Percentiles rank a stretch among this genome's conserved stretches.
These are phyloP conservation scores for Ophiodon elongatus DNA, from an alignment of 2,113 vertebrate species.

Conservation along the genomic window DNA sequence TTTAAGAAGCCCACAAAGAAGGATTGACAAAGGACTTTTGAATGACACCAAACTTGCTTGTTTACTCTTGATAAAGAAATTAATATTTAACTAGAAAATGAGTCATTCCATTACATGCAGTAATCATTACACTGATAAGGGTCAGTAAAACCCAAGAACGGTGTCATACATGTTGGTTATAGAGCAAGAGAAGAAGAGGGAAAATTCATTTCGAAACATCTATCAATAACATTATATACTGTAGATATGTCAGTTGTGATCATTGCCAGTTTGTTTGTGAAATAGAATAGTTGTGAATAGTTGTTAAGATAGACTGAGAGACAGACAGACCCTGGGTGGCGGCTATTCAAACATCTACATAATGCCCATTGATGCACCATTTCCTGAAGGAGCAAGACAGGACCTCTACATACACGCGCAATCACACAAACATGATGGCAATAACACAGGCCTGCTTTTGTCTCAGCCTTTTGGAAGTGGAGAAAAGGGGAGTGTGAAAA, in stretches of 20 bases:
- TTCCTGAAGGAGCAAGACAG: constrained; percentile 66
- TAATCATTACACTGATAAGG: background rate
- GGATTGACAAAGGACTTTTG: constrained; percentile 2
- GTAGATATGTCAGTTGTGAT: background rate
- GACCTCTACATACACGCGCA: constrained; percentile 33
- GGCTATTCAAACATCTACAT: constrained; percentile 72
- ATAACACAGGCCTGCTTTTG: constrained; percentile 73
- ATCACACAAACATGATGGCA: constrained; percentile 63
- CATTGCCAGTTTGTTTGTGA: constrained; percentile 1
- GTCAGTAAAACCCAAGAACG: background rate
- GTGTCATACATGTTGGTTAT: background rate
- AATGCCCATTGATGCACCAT: constrained; percentile 73
- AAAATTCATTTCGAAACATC: background rate
- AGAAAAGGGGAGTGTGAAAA: constrained; percentile 85
- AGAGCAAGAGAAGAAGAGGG: background rate
- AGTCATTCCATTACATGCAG: background rate
- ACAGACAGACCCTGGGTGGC: constrained; percentile 60
- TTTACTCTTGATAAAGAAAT: background rate
- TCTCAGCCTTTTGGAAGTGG: constrained; percentile 80
- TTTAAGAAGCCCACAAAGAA: background rate
- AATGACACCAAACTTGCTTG: background rate
- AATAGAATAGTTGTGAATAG: background rate
- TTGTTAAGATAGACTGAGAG: constrained; percentile 23
- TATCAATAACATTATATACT: background rate
- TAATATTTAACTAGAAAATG: background rate